These are phyloP conservation scores for Plebejus anna DNA, from an alignment of 2,888 invertebrate species.

Conservation along the genomic window DNA sequence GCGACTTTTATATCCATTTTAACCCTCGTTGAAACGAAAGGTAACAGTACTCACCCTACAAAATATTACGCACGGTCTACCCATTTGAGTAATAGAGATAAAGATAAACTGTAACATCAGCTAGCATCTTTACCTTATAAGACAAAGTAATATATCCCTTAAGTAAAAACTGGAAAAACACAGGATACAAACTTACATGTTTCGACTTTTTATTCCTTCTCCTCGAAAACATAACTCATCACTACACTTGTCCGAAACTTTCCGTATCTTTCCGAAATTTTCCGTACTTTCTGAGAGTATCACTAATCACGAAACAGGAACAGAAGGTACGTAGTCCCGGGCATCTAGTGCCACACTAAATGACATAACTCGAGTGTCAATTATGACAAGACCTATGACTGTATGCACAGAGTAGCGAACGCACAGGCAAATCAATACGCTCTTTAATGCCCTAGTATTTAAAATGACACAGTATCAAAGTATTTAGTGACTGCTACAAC, in stretches of 20 bases:
- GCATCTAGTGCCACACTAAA: background rate
- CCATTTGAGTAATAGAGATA: too few species aligned
- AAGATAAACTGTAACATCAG: background rate
- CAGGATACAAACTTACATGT: slow-evolving; percentile 6
- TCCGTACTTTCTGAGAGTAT: background rate
- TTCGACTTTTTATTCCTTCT: slow-evolving; percentile 16
- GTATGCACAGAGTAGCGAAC: background rate
- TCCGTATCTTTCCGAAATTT: background rate
- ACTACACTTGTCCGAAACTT: background rate
- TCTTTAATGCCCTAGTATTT: background rate
- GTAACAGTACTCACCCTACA: too few species aligned
- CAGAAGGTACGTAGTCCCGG: background rate
- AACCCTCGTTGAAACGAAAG: too few species aligned
- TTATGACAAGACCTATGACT: slow-evolving; percentile 26
- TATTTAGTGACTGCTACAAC: too few species aligned
- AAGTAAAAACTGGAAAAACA: background rate
- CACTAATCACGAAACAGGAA: background rate
- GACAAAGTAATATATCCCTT: background rate
- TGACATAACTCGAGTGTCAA: slow-evolving; percentile 15
- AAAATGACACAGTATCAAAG: background rate
- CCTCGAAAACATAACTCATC: slow-evolving; percentile 16
- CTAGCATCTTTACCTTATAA: too few species aligned
- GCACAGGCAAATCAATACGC: background rate
- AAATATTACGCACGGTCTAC: too few species aligned
- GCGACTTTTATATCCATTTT: background rate